Base-by-base conservation (phyloP, 2,113 vertebrate genomes). In the Picathartes gymnocephalus region DNA sequence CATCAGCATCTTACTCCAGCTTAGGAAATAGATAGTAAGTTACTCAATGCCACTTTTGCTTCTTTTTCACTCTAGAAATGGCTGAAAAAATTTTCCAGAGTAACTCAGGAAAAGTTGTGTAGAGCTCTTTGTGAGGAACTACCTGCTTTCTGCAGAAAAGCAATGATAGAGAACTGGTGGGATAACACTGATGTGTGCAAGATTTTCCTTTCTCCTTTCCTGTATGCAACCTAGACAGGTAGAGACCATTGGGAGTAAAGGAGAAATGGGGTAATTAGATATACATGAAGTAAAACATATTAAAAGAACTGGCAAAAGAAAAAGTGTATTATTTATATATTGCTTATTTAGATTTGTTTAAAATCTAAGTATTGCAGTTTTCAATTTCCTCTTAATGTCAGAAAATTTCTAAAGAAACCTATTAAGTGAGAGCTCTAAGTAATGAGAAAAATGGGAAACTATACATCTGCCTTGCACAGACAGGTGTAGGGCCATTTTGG, bases 21-120 rank as follows among this genome's bases (percentile, higher is more conserved):
- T 71, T 37, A 45, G 25, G 69, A 70, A 66, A 27, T 8, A 15
- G 18, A 56, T 71, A 64, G 3, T 56, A 15, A 81, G 11, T 39
- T 20, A 27, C 19, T 42, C 5, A 31, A 13, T 1, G 3, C 1
- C 4, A 61, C 6, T 66, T 81, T 13, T 44, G 1, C 37, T 64
- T 19, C 45, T 62, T 79, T 30, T 13, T 66, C 15, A 33, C 14
- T 35, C 11, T 33, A 78, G 60, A 81, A 57, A 11, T 30, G 18
- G 3, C 6, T 73, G 45, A 73, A 80, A 58, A 54, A 80, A 23
- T 9, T 73, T 77, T 18, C 7, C 19, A 50, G 16, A 48, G 4
- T 30, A 72, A 62, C 13, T 40, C 6, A 25, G 40, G 15, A 31
- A 87, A 71, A 45, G 8, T 8, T 68, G 6, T 37, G 10, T 20